Evolutionary conservation across 1,140 invertebrate genomes (phyloP), one percentile per base, ranked within the genome.

Genomic region (Dysdera silvatica): DNA sequence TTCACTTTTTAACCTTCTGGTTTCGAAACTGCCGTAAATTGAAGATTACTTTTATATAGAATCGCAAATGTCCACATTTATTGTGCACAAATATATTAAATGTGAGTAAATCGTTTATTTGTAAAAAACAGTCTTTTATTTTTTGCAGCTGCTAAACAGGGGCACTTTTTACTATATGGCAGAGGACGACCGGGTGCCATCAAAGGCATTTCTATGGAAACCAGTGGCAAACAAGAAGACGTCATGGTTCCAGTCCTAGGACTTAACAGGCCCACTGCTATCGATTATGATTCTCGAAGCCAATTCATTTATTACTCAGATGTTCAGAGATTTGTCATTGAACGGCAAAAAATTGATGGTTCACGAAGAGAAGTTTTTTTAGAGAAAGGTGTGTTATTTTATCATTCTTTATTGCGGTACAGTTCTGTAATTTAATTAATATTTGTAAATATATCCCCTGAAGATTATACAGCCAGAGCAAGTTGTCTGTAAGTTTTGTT

Each of bases 271-370:
- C 83, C 86, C 14, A 78, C 81, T 40, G 82, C 82, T 26, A 74
- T 89, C 41, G 87, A 88, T 76, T 86, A 82, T 69, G 84, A 89
- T 76, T 76, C 82, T 1, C 74, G 71, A n/a, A 78, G 77, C 24
- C 78, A 80, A 60, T 80, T 79, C 47, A 82, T 91, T 32, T 87
- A 88, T 74, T 89, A 83, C 73, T 82, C 82, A 28, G 84, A 87
- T 73, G 76, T 78, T 54, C 80, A 82, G 69, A 75, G 77, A 52
- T 80, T 79, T 71, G 74, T 72, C 16, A 81, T 80, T 58, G 76
- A 77, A 60, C 65, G 76, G 54, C 76, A 78, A 45, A 78, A 74
- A 58, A 56, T 81, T 16, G 73, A 77, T 65, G 74, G 74, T 14
- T 68, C 66, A 5, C 68, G 69, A 20, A 70, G 71, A 48, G 75